phyloP scores from a whole-genome alignment of 2,797 vertebrate genomes.

The Bovichtus diacanthus region DNA sequence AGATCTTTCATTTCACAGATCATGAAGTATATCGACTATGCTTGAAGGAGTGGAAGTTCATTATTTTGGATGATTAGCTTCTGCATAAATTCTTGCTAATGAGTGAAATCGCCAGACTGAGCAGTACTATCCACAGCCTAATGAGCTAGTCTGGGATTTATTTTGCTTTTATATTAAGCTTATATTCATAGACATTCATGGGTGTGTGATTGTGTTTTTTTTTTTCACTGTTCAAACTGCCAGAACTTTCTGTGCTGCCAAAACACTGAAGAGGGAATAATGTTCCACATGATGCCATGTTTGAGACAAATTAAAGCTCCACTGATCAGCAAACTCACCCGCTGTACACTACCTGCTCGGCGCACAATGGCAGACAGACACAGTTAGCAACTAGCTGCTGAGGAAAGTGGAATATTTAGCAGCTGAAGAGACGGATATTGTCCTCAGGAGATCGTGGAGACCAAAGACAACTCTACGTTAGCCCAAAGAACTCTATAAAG shows the following conservation, averaged over 20 bases:
- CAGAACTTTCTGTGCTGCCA: conserved; percentile 26
- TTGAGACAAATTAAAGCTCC: conserved; percentile 9
- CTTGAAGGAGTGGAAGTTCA: conserved; percentile 31
- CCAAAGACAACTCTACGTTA: too few relatives aligned
- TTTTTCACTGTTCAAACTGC: conserved; percentile 24
- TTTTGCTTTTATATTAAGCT: conserved; percentile 8
- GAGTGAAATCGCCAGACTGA: conserved; percentile 46
- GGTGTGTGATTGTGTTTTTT: conserved; percentile 36
- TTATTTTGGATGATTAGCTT: conserved; percentile 55
- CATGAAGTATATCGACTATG: conserved; percentile 22
- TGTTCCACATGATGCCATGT: conserved; percentile 6
- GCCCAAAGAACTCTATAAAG: neutral
- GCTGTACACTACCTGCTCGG: neutral
- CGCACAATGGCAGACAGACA: neutral
- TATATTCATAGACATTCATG: conserved; percentile 25
- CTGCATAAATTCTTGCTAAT: conserved; percentile 58
- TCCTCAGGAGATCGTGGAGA: neutral
- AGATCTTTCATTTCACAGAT: conserved; percentile 32
- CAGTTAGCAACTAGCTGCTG: too few relatives aligned
- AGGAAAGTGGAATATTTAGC: too few relatives aligned
- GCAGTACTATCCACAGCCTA: conserved; percentile 2
- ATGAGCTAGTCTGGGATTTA: conserved; percentile 45
- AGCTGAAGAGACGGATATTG: neutral
- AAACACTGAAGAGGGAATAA: conserved; percentile 5
- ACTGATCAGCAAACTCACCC: neutral